Base-by-base conservation (phyloP, 2,113 vertebrate species). In the Piaya cayana region DNA sequence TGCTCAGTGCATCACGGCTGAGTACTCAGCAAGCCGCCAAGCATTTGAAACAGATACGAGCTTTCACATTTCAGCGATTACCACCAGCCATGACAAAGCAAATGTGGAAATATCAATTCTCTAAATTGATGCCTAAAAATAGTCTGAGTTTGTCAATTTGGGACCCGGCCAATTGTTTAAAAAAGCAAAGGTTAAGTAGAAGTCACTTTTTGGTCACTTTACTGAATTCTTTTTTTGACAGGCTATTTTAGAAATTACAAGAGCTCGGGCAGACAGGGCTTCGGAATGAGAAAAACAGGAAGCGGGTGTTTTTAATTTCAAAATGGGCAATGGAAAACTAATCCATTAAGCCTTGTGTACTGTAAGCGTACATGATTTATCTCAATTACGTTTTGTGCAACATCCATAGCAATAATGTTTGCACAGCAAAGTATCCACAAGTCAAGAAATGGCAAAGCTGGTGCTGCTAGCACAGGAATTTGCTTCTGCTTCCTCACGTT, bases 41-140 rank as follows among this genome's bases (percentile, higher is more conserved):
- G 75, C 58, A 52, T 93, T 42, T 89, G 56, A 49, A 88, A 67
- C 62, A 68, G 80, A 58, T 97, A 78, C 36, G 75, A 88, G 84
- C 71, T 74, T 92, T 91, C 68, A 59, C 36, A 88, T 72, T 89
- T 90, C 83, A 96, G 92, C 22, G 19, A 64, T 93, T 74, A 92
- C 94, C 59, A 96, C 53, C 72, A 68, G 55, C 83, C 77, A 86
- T 81, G 92, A 95, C 92, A 88, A 94, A 68, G 78, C 81, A 82
- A 93, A 96, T 85, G 39, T 92, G 92, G 82, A 97, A 95, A 96
- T 90, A 82, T 68, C 96, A 91, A 76, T 93, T 96, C 53, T 92
- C 93, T 88, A 95, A 87, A 92, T 96, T 77, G 95, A 39, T 77
- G 74, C 21, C 93, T 95, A 93, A 96, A 96, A 96, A 95, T 78